Evolutionary conservation across 2,113 vertebrate genomes (phyloP), one percentile per base, ranked within the genome.

Genomic region (Glareola pratincola): DNA sequence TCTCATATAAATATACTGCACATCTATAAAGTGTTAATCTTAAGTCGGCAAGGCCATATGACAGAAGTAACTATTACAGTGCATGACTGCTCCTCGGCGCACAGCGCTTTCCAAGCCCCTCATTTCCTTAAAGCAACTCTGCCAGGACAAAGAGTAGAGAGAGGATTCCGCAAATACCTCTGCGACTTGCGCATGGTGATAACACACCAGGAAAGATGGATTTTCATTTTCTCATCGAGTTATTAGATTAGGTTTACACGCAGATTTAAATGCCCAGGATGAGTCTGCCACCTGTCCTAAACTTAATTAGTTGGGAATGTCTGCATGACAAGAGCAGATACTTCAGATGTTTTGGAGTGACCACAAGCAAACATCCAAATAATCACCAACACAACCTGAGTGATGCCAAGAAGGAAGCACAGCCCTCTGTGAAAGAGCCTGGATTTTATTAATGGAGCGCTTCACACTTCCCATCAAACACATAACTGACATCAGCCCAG

Each of bases 161-260:
- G 36, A 75, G 39, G 91, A 92, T 93, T 94, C 93, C 7, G 9
- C 39, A 80, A 80, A 94, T 51, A 74, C 69, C 74, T 56, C 67
- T 30, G 68, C 76, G 92, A 88, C 34, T 92, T 59, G 59, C 43
- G 37, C 8, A 4, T 20, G 36, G 80, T 67, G 89, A 88, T 85
- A 96, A 88, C 45, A 66, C n/a, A 90, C 47, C 53, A 67, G 74
- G 48, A 92, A 90, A 57, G 62, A 85, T 69, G 64, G 62, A 85
- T 97, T 96, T 97, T 94, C 91, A 77, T 97, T 96, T 95, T 93
- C 88, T 89, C 85, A 81, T 95, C 85, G 90, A 88, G 48, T 80
- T 96, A 92, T 76, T 92, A 71, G 41, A 88, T 91, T 96, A 91
- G 81, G 62, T 96, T 94, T 72, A 85, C 77, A 87, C 9, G 6